phyloP scores from a whole-genome alignment of 2,113 vertebrate species.

The Puffinus mauretanicus region DNA sequence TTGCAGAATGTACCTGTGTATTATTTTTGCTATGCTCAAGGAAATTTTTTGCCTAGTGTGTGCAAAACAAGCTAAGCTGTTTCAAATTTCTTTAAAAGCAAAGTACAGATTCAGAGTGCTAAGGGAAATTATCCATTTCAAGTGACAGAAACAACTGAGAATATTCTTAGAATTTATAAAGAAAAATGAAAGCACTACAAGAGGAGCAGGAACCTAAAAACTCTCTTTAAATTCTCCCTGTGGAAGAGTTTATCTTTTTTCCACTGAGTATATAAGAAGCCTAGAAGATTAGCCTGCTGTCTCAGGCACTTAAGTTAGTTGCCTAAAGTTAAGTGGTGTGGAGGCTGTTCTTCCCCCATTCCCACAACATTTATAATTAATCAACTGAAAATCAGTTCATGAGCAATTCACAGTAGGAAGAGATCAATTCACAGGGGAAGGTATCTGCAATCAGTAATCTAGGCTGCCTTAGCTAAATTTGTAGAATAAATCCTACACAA shows the following conservation, averaged over 20 bases:
- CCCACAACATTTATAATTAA: constrained; percentile 38
- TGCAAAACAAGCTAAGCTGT: not conserved
- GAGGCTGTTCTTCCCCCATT: not conserved
- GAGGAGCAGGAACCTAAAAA: not conserved
- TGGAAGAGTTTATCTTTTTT: not conserved
- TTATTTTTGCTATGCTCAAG: not conserved
- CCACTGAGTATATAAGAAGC: not conserved
- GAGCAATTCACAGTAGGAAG: constrained; percentile 28
- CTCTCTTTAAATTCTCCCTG: not conserved
- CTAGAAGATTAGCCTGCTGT: constrained; percentile 36
- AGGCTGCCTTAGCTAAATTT: constrained; percentile 15
- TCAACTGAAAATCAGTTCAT: constrained; percentile 35
- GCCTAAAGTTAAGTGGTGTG: constrained; percentile 9
- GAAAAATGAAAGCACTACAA: not conserved
- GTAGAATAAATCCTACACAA: constrained; percentile 20
- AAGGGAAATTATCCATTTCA: not conserved
- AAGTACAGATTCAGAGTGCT: not conserved
- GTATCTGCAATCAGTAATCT: constrained; percentile 35
- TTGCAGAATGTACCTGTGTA: not conserved
- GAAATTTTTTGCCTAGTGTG: not conserved
- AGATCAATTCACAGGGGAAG: constrained; percentile 28
- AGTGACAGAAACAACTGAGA: not conserved
- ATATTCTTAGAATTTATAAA: not conserved
- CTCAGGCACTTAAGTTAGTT: constrained; percentile 17
- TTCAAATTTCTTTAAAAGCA: not conserved